phyloP scores from a whole-genome alignment of 2,797 vertebrate species.

The Acanthurus leucopareius region DNA sequence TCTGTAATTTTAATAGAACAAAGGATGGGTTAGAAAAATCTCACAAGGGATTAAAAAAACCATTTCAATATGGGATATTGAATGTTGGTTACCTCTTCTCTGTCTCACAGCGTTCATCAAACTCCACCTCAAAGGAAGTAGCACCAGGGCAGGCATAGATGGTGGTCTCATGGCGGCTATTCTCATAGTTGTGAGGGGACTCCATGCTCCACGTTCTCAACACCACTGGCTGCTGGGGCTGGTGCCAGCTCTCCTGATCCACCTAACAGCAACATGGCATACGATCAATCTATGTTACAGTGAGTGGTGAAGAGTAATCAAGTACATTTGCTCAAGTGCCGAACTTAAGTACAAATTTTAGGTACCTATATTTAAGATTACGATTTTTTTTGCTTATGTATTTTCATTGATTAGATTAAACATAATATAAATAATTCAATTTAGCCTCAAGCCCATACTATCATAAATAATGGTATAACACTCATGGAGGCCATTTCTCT shows the following conservation, averaged over 20 bases:
- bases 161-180: constrained; percentile 94
- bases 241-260: constrained; percentile 92
- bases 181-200: constrained; percentile 97
- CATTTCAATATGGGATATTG: not conserved
- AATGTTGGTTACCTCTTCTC: constrained; percentile 90
- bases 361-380: not conserved
- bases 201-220: constrained; percentile 94
- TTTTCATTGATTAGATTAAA: too few species aligned
- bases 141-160: constrained; percentile 95
- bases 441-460: too few species aligned
- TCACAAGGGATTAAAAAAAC: not conserved
- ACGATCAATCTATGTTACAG: not conserved
- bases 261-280: constrained; percentile 72
- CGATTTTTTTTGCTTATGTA: too few species aligned
- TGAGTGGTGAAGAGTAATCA: not conserved
- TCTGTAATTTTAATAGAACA: constrained; percentile 75
- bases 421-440: too few species aligned
- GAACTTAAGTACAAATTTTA: not conserved
- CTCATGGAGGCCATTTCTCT: too few species aligned
- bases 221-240: constrained; percentile 94
- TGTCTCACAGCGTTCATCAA: constrained; percentile 98
- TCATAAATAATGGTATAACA: too few species aligned
- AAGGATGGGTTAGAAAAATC: not conserved
- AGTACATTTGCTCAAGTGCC: not conserved
- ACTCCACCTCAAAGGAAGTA: constrained; percentile 96